Evolutionary conservation across 1,140 invertebrate genomes (phyloP), one percentile per base, ranked within the genome.

Genomic region (Agrilus planipennis): DNA sequence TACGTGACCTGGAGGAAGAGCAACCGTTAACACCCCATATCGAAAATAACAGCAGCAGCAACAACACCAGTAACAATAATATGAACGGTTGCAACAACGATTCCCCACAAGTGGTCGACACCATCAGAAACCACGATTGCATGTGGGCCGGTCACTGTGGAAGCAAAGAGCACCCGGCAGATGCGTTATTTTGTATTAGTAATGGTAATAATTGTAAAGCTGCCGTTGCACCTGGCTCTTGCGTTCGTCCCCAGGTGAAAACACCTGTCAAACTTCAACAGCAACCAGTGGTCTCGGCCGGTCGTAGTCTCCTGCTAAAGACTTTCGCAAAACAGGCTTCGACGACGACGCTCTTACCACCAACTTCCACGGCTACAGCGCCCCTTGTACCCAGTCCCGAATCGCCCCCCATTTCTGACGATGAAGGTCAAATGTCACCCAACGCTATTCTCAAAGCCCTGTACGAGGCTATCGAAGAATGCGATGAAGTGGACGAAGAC

Each of bases 61-160:
- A 46, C 30, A 38, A 48, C 16, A 37, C 47, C 7, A 27, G 39
- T 19, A 16, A 21, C 21, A 44, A 51, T 17, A 19, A 45, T 23
- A 40, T 27, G 10, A n/a, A 35, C 9, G 37, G 28, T 19, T 11
- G 19, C 20, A 15, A n/a, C n/a, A n/a, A n/a, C n/a, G n/a, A n/a
- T n/a, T n/a, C n/a, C n/a, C n/a, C n/a, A 20, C 12, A 18, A 17
- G 10, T 4, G 6, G 4, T 20, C 31, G n/a, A n/a, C n/a, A n/a
- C n/a, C n/a, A 63, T 73, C 4, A 50, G 66, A 12, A 70, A 72
- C 45, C 71, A 79, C 62, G 77, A 79, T 51, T 78, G 75, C 54
- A 79, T 79, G 76, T 80, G 76, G 76, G 71, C 73, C 0, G 76
- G 75, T 0, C 60, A 69, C 11, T 75, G 73, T 51, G 64, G 60